These are phyloP conservation scores for Falco naumanni DNA, from an alignment of 2,797 vertebrate species.

Conservation along the genomic window DNA sequence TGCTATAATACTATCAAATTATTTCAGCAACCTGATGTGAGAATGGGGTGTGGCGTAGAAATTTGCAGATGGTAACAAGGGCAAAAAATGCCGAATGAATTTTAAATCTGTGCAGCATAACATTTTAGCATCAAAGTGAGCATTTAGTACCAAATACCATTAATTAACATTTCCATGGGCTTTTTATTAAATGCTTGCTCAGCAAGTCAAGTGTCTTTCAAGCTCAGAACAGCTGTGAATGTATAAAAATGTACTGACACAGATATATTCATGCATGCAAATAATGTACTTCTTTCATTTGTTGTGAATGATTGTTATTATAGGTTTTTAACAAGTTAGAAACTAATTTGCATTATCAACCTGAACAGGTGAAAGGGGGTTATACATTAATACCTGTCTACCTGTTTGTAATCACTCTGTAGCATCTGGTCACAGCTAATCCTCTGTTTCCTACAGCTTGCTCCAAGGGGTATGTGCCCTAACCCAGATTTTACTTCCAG, in stretches of 20 bases:
- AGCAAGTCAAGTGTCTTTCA: constrained; percentile 73
- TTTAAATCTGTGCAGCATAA: constrained; percentile 60
- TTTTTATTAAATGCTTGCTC: constrained; percentile 72
- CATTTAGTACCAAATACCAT: constrained; percentile 72
- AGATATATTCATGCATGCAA: constrained; percentile 65
- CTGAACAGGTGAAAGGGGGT: not conserved
- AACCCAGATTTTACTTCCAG: not conserved
- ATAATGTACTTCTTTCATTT: constrained; percentile 56
- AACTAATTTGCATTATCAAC: constrained; percentile 20
- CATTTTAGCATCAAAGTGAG: constrained; percentile 72
- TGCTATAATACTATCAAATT: constrained; percentile 45
- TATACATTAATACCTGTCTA: constrained; percentile 29
- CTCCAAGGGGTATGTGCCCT: not conserved
- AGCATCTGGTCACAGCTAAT: not conserved
- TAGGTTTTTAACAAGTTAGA: constrained; percentile 14
- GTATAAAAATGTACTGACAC: constrained; percentile 72
- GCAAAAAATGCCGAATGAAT: constrained; percentile 66
- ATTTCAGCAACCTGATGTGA: constrained; percentile 68
- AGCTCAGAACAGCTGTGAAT: constrained; percentile 63
- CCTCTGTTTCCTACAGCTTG: not conserved
- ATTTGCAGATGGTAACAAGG: constrained; percentile 69
- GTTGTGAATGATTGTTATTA: constrained; percentile 19
- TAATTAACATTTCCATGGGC: constrained; percentile 72
- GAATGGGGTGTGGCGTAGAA: constrained; percentile 58
- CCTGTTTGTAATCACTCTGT: not conserved